Evolutionary conservation across 2,888 invertebrate genomes (phyloP).

Genomic region (Orthosia gothica): DNA sequence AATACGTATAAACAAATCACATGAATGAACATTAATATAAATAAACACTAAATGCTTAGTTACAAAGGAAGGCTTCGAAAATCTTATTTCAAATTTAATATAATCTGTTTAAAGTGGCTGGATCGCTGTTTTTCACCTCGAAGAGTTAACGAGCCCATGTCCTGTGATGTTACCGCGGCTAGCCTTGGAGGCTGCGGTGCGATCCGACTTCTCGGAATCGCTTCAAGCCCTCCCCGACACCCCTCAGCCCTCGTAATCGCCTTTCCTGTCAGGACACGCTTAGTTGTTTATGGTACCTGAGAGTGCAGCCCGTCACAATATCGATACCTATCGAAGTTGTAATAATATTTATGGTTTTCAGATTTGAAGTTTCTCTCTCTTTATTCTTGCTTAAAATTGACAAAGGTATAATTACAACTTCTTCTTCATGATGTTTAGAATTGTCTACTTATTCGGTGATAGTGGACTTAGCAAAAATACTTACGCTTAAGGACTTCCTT

Average conservation of each 20-base stretch:
- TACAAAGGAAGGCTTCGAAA: slow-evolving; percentile 48
- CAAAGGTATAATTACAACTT: slow-evolving; percentile 1
- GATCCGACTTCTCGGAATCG: slow-evolving; percentile 87
- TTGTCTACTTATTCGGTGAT: neutral
- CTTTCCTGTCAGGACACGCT: slow-evolving; percentile 78
- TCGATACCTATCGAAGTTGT: slow-evolving; percentile 57
- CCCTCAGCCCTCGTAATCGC: slow-evolving; percentile 79
- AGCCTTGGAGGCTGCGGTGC: slow-evolving; percentile 83
- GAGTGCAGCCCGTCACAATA: slow-evolving; percentile 56
- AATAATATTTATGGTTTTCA: slow-evolving; percentile 12
- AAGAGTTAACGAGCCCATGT: slow-evolving; percentile 85
- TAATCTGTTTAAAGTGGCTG: slow-evolving; percentile 76
- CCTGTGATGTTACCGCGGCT: slow-evolving; percentile 88
- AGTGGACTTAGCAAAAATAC: neutral
- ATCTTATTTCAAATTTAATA: slow-evolving; percentile 80
- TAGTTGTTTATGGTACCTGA: slow-evolving; percentile 68
- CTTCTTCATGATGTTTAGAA: neutral
- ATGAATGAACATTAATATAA: slow-evolving; percentile 10
- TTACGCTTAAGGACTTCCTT: neutral
- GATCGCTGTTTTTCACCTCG: slow-evolving; percentile 83
- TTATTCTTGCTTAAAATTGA: neutral
- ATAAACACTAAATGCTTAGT: slow-evolving; percentile 20
- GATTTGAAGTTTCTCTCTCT: neutral
- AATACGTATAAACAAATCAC: slow-evolving; percentile 12
- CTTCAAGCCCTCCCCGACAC: slow-evolving; percentile 70